A percentile compares a stretch with the other conserved stretches of the same genome.
Conservation (phyloP, 2,888 invertebrate species). For the Cryptus viduatorius region DNA sequence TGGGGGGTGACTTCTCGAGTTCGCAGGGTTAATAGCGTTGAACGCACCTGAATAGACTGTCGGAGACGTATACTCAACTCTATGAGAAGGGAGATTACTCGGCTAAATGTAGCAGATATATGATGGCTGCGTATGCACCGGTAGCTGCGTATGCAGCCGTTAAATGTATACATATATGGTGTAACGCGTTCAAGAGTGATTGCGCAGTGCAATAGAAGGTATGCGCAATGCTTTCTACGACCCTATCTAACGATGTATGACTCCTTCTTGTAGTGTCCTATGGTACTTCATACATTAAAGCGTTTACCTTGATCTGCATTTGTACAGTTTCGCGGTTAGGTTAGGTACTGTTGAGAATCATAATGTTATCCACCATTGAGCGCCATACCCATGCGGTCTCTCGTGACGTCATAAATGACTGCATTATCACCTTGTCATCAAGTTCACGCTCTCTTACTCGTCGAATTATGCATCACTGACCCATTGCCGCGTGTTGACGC, state of each 20-base stretch:
- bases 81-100: background rate
- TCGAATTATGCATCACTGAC: conserved; percentile 32
- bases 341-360: background rate
- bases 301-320: background rate
- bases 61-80: background rate
- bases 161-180: background rate
- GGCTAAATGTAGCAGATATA: background rate
- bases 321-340: background rate
- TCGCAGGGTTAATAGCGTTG: conserved; percentile 14
- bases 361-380: background rate
- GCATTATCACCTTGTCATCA: conserved; percentile 37
- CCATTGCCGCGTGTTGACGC: conserved; percentile 53
- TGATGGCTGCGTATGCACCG: background rate
- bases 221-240: no score
- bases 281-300: background rate
- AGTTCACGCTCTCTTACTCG: conserved; percentile 44
- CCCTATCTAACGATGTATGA: background rate
- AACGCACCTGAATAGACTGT: conserved; percentile 1
- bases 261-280: background rate
- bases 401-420: background rate
- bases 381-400: background rate
- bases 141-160: background rate
- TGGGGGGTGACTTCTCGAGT: background rate
- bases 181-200: background rate
- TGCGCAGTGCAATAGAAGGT: background rate